Percentiles rank a stretch among this genome's conserved stretches.
Evolutionary conservation across 2,888 invertebrate genomes (phyloP).

Genomic region (Drosophila buzzatii): DNA sequence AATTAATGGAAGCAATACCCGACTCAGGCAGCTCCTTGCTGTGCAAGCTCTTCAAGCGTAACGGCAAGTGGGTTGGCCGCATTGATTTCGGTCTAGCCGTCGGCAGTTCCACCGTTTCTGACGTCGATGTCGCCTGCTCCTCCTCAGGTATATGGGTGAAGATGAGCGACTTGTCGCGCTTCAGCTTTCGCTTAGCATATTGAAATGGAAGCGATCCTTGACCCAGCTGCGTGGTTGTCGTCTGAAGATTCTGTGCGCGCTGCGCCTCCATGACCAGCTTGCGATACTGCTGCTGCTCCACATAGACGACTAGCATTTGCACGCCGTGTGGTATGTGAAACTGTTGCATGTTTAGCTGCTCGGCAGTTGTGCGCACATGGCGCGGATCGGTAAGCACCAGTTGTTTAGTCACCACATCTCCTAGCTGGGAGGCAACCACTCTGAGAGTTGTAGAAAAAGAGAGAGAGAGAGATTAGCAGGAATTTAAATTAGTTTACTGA

Average conservation of each 20-base stretch:
- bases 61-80: conserved; percentile 87
- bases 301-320: conserved; percentile 91
- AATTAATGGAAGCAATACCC: conserved; percentile 85
- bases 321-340: conserved; percentile 93
- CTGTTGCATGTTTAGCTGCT: conserved; percentile 87
- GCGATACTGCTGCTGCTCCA: conserved; percentile 88
- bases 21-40: conserved; percentile 84
- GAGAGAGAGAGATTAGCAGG: neutral
- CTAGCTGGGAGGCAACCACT: conserved; percentile 92
- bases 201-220: conserved; percentile 79
- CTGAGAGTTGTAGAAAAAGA: conserved; percentile 84
- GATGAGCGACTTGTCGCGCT: conserved; percentile 91
- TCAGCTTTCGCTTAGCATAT: conserved; percentile 87
- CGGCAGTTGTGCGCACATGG: conserved; percentile 93
- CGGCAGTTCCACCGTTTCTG: conserved; percentile 36
- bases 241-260: conserved; percentile 84
- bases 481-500: fast-evolving
- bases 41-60: conserved; percentile 86
- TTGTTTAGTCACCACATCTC: conserved; percentile 91
- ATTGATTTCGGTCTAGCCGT: conserved; percentile 68
- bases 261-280: conserved; percentile 86
- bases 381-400: conserved; percentile 93
- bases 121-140: conserved; percentile 42
- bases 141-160: conserved; percentile 95
- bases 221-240: conserved; percentile 72